Evolutionary conservation across 1,140 invertebrate species (phyloP).

Genomic region (Sycophila sp.): DNA sequence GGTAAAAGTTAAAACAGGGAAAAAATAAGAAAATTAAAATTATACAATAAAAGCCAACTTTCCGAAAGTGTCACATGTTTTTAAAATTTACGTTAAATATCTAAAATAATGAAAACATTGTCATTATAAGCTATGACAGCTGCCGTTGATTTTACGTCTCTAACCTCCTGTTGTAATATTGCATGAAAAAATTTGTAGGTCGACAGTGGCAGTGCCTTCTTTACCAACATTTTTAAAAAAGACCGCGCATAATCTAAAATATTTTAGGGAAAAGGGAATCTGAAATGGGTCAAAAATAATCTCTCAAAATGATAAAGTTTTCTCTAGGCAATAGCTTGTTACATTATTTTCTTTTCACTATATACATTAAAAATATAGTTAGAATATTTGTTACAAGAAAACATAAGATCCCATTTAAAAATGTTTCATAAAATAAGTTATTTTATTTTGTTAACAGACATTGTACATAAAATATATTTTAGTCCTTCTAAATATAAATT

Average conservation of each 20-base stretch:
- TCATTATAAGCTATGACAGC: slow-evolving; percentile 14
- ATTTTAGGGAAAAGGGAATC: too few relatives aligned
- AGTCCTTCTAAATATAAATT: too few relatives aligned
- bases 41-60: not conserved
- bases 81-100: not conserved
- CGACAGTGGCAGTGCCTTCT: not conserved
- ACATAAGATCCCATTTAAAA: too few relatives aligned
- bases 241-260: not conserved
- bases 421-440: too few relatives aligned
- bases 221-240: not conserved
- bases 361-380: too few relatives aligned
- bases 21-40: not conserved
- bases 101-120: slow-evolving; percentile 12
- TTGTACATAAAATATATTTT: too few relatives aligned
- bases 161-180: slow-evolving; percentile 15
- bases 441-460: too few relatives aligned
- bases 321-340: too few relatives aligned
- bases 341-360: too few relatives aligned
- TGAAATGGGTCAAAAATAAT: too few relatives aligned
- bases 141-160: slow-evolving; percentile 14
- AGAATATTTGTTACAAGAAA: too few relatives aligned
- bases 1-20: not conserved
- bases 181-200: not conserved
- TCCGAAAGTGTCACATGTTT: not conserved
- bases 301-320: too few relatives aligned